Base-by-base conservation (phyloP, 2,888 invertebrate genomes). In the Pseudococcus longispinus region DNA sequence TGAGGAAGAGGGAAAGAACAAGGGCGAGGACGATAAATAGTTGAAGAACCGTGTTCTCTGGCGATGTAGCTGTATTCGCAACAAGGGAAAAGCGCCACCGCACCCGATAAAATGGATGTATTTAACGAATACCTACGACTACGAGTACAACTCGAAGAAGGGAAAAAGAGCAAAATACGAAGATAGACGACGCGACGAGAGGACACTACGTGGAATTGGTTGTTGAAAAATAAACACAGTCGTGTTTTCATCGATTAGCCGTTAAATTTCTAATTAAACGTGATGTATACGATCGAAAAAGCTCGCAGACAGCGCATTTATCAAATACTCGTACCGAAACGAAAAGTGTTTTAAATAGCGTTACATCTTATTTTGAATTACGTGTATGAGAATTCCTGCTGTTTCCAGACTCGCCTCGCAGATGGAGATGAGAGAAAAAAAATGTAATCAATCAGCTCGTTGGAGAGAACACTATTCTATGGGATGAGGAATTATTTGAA, bases 201-300 rank as follows among this genome's bases (percentile, higher is more conserved):
- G 65, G 26, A 26, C 26, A 4, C n/a, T 51, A 51, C 26, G 65
- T 65, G 65, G 65, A 65, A 65, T 65, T 70, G 29, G 70, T 70
- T 70, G 70, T 26, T 18, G 60, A 60, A 60, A 60, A 60, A 60
- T 60, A 60, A 60, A 60, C 60, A 23, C 60, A 60, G 23, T 60
- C 60, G 60, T 70, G 26, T 70, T 70, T 70, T 70, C 70, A 70
- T 70, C 70, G 70, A 70, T 70, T 70, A 70, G 15, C 70, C 77
- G 77, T 80, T 80, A 80, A 80, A 80, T 80, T 80, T 80, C 42
- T 80, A 80, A 80, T 80, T 80, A 80, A 80, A n/a, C 42, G 77
- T 80, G 77, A 80, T 80, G 29, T 20, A 80, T 80, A 42, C 37
- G 32, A 80, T 80, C 23, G 77, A 42, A 80, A 80, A 80, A 80